Conservation (phyloP, 2,888 invertebrate species). For the Priocnemis perturbator region DNA sequence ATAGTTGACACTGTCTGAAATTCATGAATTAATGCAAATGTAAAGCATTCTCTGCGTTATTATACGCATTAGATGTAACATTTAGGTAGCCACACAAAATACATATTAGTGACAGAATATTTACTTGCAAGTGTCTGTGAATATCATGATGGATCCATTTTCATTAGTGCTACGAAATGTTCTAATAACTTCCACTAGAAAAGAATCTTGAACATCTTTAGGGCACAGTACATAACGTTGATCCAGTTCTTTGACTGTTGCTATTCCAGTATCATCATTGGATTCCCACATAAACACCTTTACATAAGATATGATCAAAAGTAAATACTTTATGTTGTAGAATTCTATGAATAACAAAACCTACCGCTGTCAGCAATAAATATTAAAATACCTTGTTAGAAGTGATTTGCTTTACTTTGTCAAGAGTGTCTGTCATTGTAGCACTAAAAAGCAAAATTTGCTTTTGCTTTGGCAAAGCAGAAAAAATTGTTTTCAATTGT, state of each 20-base stretch:
- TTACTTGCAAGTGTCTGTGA: conserved; percentile 97
- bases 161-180: conserved; percentile 85
- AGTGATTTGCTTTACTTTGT: conserved; percentile 81
- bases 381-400: conserved; percentile 78
- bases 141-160: conserved; percentile 92
- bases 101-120: conserved; percentile 46
- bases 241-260: conserved; percentile 92
- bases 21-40: conserved; percentile 4
- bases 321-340: too few species aligned
- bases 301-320: neutral
- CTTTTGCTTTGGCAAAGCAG: conserved; percentile 84
- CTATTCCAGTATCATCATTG: conserved; percentile 81
- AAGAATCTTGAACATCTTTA: conserved; percentile 93
- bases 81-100: neutral
- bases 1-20: conserved; percentile 89
- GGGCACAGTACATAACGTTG: conserved; percentile 95
- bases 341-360: too few species aligned
- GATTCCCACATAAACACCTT: conserved; percentile 75
- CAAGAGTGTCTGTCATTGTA: conserved; percentile 91
- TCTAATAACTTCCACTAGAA: conserved; percentile 88
- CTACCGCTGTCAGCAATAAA: too few species aligned
- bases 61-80: too few species aligned
- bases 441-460: conserved; percentile 97
- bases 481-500: conserved; percentile 88
- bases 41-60: too few species aligned